Percentiles rank a stretch among this genome's conserved stretches.
phyloP scores from a whole-genome alignment of 2,888 invertebrate species.

The Syrista parreyssii region DNA sequence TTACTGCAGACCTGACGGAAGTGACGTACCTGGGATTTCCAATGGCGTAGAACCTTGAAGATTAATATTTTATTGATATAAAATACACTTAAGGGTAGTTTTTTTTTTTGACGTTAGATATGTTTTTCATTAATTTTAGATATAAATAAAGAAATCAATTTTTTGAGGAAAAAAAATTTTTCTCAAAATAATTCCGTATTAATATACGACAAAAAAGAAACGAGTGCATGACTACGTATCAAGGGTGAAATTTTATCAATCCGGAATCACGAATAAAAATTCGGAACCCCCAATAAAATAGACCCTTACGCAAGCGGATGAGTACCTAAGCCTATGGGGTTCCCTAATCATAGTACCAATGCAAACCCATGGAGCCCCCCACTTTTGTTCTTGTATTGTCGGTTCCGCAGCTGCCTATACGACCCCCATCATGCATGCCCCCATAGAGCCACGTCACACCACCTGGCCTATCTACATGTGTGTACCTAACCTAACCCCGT shows the following conservation, averaged over 20 bases:
- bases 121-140: neutral
- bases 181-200: neutral
- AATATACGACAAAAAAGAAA: neutral
- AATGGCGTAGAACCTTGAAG: neutral
- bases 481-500: slow-evolving; percentile 18
- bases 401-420: slow-evolving; percentile 56
- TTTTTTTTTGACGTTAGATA: neutral
- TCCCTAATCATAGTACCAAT: slow-evolving; percentile 35
- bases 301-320: slow-evolving; percentile 6
- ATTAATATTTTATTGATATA: neutral
- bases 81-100: neutral
- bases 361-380: slow-evolving; percentile 22
- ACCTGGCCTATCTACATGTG: slow-evolving; percentile 59
- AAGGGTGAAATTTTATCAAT: neutral
- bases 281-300: slow-evolving; percentile 22
- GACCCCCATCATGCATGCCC: slow-evolving; percentile 64
- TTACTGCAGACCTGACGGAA: neutral
- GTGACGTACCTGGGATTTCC: slow-evolving; percentile 26
- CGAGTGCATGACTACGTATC: neutral
- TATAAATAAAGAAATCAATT: neutral
- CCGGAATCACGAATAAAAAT: slow-evolving; percentile 25
- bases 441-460: slow-evolving; percentile 63
- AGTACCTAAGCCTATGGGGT: slow-evolving; percentile 12
- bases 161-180: too few species aligned
- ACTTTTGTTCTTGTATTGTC: slow-evolving; percentile 52